Base-by-base conservation (phyloP, 2,797 vertebrate genomes). In the Muscicapa comitata region DNA sequence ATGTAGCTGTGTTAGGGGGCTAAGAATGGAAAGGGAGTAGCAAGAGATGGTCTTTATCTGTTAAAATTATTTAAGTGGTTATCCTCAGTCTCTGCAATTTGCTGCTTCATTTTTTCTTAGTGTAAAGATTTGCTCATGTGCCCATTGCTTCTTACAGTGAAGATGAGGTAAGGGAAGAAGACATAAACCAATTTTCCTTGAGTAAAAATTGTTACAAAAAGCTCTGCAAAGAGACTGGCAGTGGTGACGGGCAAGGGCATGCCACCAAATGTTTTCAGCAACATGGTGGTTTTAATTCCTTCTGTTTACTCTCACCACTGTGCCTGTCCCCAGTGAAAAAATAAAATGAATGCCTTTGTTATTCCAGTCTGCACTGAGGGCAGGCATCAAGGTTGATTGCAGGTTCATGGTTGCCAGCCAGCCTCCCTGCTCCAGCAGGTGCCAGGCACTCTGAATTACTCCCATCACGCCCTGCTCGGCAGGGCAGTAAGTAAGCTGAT, bases 381-480 rank as follows among this genome's bases (percentile, higher is more conserved):
- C 94, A 96, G 98, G 98, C 98, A 98, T 97, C 98, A 98, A 98
- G 98, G 98, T 97, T 98, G 98, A 97, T 89, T 96, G 96, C 13
- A 24, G 90, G 96, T 95, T 97, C 97, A 94, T 55, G 70, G 97
- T 97, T 97, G 96, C 97, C 96, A 95, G 97, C 96, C 90, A 95
- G 84, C 86, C 94, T 97, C 95, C 97, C 96, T 93, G 98, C 98
- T 98, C 98, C 98, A 98, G 98, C 97, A 98, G 98, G 99, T 99
- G 98, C 99, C 99, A 99, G 99, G 99, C 98, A 99, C 99, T 85
- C 96, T 93, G 86, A 93, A 91, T 94, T 97, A 97, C 98, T 98
- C 98, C 97, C 97, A 97, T 98, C 98, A 98, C 96, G 87, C 97
- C 95, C 98, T 99, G 98, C 98, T 98, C 95, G 40, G 96, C 95